phyloP scores from a whole-genome alignment of 2,113 vertebrate genomes.

The Lepisosteus oculatus region DNA sequence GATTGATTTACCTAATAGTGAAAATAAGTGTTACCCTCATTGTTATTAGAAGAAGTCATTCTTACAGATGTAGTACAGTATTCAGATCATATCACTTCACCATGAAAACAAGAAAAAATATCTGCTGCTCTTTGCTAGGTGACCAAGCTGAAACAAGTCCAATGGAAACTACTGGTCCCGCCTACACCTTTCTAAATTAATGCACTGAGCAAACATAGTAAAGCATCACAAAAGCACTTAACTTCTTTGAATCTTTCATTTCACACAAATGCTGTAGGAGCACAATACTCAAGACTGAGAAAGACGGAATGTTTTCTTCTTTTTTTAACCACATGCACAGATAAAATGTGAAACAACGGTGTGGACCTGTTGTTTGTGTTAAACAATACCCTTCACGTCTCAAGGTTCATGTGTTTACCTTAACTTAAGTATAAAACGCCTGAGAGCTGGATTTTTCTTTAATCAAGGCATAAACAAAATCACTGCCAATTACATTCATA shows the following conservation, averaged over 20 bases:
- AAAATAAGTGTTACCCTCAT: not conserved
- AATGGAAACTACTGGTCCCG: not conserved
- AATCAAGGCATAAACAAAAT: conserved; percentile 23
- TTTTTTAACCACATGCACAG: too few species aligned
- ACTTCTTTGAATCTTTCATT: too few species aligned
- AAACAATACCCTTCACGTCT: too few species aligned
- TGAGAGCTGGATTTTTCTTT: not conserved
- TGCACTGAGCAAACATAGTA: too few species aligned
- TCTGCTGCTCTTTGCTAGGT: not conserved
- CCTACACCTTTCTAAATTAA: not conserved
- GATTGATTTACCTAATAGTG: not conserved
- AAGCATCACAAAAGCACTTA: too few species aligned
- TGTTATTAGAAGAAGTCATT: too few species aligned
- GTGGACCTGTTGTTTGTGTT: too few species aligned
- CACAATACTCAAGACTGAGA: not conserved
- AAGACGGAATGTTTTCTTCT: not conserved
- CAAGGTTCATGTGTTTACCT: too few species aligned
- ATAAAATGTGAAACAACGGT: too few species aligned
- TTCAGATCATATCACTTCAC: not conserved
- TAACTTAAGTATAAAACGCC: not conserved
- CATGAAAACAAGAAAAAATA: not conserved
- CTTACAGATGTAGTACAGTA: not conserved
- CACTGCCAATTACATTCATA: conserved; percentile 29
- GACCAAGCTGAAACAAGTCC: not conserved
- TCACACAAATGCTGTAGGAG: too few species aligned